A percentile compares a stretch with the other conserved stretches of the same genome.
Conservation (phyloP, 2,888 invertebrate genomes). For the Mechanitis mazaeus region DNA sequence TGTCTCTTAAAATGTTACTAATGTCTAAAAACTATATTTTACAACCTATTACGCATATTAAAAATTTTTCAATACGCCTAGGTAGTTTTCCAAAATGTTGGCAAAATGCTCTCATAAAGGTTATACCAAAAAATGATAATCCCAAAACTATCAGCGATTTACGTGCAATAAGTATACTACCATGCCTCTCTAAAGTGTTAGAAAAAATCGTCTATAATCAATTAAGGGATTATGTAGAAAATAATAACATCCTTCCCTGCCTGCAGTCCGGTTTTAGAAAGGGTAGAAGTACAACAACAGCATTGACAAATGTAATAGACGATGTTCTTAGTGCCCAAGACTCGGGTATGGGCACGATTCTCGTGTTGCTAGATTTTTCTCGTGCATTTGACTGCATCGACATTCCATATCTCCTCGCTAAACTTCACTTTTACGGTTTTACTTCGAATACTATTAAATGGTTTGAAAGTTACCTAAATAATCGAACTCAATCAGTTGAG, state of each 20-base stretch:
- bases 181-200: conserved; percentile 23
- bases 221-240: conserved; percentile 26
- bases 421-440: conserved; percentile 23
- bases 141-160: conserved; percentile 22
- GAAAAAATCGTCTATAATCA: conserved; percentile 28
- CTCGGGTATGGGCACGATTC: conserved; percentile 24
- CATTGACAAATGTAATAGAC: conserved; percentile 32
- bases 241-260: conserved; percentile 29
- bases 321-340: conserved; percentile 33
- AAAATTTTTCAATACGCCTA: conserved; percentile 12
- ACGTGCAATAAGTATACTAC: conserved; percentile 25
- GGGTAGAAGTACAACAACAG: conserved; percentile 33
- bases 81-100: conserved; percentile 17
- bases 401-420: conserved; percentile 22
- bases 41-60: neutral
- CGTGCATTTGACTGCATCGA: conserved; percentile 31
- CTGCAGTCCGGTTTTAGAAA: conserved; percentile 35
- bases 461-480: neutral
- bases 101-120: conserved; percentile 20
- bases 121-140: conserved; percentile 22
- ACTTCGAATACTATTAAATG: neutral
- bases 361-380: conserved; percentile 35
- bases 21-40: no score
- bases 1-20: no score
- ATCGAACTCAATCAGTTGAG: neutral